Base-by-base conservation (phyloP, 2,797 vertebrate species). In the Falco berigora region DNA sequence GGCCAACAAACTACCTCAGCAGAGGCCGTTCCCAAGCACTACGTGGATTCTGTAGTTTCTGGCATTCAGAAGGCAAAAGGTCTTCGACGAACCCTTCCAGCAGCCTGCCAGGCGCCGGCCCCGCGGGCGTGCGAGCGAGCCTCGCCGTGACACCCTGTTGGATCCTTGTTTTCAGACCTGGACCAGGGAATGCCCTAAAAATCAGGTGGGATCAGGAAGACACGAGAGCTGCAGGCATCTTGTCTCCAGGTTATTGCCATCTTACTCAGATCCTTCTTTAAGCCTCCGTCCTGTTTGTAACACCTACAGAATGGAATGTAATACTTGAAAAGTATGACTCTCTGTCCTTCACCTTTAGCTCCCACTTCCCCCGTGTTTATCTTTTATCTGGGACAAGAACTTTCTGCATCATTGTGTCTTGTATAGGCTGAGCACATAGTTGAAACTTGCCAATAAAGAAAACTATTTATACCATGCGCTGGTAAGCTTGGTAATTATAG, bases 381-480 rank as follows among this genome's bases (percentile, higher is more conserved):
- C 63, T 90, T 87, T 78, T 66, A 76, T 38, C 71, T 93, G 95
- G 83, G 90, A 83, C 77, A 84, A 95, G 90, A 92, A 95, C 74
- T 87, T 93, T 77, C 91, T 92, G 90, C 93, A 77, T 95, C 90
- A 6, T 85, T 94, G 80, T 94, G 92, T 96, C 92, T 90, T 95
- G 90, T 96, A 82, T 85, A 95, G 95, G 86, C 90, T 96, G 92
- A 96, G 86, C 96, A 95, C 94, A 96, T 77, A 96, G 86, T 87
- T 94, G 90, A 95, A 96, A 95, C 86, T 91, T 96, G 78, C 93
- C 93, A 97, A 95, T 97, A 96, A 97, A 96, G 86, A 92, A 68
- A 95, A 90, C 77, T 90, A 95, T 96, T 96, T 82, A 89, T 94
- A 95, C 90, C 77, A 21, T 92, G 91, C 87, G 38, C 81, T 95